Percentiles rank a stretch among this genome's conserved stretches.
Evolutionary conservation across 2,113 vertebrate genomes (phyloP).

Genomic region (Calyptommatus sinebrachiatus): DNA sequence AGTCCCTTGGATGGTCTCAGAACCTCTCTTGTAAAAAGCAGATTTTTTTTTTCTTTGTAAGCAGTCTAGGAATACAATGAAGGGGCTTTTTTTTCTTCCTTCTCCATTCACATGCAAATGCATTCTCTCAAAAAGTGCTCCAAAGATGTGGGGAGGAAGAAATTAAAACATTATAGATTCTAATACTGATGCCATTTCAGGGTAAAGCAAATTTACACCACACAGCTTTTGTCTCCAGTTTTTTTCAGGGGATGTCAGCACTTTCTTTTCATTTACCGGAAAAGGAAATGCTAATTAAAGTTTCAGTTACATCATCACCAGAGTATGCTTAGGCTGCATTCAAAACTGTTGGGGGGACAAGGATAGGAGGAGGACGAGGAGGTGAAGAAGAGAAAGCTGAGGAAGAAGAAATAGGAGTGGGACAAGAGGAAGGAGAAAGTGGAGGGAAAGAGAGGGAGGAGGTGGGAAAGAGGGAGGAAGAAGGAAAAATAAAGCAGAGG

Average conservation of each 20-base stretch:
- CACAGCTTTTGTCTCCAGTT: conserved; percentile 61
- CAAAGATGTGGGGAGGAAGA: conserved; percentile 63
- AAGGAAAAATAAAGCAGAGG: too few relatives aligned
- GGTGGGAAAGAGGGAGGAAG: too few relatives aligned
- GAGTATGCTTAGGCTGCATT: conserved; percentile 52
- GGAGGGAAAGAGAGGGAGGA: too few relatives aligned
- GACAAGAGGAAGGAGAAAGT: too few relatives aligned
- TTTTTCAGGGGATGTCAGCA: conserved; percentile 64
- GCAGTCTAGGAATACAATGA: conserved; percentile 60
- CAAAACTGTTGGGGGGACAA: conserved; percentile 47
- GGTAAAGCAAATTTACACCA: conserved; percentile 54
- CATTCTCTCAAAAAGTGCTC: conserved; percentile 47
- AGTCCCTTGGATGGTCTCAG: conserved; percentile 21
- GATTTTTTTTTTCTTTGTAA: conserved; percentile 43
- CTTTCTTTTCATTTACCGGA: conserved; percentile 67
- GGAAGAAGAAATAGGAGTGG: too few relatives aligned
- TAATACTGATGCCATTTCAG: conserved; percentile 57
- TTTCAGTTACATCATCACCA: conserved; percentile 60
- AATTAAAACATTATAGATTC: conserved; percentile 68
- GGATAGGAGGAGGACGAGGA: conserved; percentile 18
- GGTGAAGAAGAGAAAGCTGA: too few relatives aligned
- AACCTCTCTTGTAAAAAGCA: conserved; percentile 38
- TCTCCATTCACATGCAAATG: conserved; percentile 69
- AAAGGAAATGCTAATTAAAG: conserved; percentile 58
- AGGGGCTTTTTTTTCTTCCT: conserved; percentile 31